Conservation (phyloP, 2,113 vertebrate species). For the Pitta sordida region DNA sequence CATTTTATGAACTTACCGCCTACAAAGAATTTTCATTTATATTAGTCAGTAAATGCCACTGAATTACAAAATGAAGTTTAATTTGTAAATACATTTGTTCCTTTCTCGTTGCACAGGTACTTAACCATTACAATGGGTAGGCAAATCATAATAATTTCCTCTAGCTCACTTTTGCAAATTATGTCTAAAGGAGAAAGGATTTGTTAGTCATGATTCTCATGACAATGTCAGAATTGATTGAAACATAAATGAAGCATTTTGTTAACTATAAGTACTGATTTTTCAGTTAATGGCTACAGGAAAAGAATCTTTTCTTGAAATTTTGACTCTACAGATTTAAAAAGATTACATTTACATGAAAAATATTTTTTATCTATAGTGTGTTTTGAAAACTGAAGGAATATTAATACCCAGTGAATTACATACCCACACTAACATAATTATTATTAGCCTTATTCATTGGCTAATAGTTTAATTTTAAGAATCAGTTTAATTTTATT, state of each 20-base stretch:
- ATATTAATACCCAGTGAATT: not conserved
- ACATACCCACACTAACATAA: not conserved
- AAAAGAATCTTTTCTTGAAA: not conserved
- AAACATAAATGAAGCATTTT: not conserved
- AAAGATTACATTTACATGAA: not conserved
- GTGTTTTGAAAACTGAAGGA: not conserved
- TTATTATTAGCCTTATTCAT: not conserved
- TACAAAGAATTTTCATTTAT: not conserved
- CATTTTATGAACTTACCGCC: not conserved
- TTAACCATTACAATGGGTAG: not conserved
- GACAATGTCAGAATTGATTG: not conserved
- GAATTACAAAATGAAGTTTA: not conserved
- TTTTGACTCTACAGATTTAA: not conserved
- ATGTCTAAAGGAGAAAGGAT: not conserved
- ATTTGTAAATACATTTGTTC: not conserved
- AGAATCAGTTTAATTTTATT: not conserved
- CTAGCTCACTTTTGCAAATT: not conserved
- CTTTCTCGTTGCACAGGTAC: not conserved
- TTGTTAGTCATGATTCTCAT: not conserved
- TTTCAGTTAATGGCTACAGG: not conserved
- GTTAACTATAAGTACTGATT: not conserved
- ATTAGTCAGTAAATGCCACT: not conserved
- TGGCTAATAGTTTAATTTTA: not conserved
- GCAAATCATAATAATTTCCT: not conserved
- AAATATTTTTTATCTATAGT: not conserved